phyloP scores from a whole-genome alignment of 2,797 vertebrate species.

The Cephalopachus bancanus region DNA sequence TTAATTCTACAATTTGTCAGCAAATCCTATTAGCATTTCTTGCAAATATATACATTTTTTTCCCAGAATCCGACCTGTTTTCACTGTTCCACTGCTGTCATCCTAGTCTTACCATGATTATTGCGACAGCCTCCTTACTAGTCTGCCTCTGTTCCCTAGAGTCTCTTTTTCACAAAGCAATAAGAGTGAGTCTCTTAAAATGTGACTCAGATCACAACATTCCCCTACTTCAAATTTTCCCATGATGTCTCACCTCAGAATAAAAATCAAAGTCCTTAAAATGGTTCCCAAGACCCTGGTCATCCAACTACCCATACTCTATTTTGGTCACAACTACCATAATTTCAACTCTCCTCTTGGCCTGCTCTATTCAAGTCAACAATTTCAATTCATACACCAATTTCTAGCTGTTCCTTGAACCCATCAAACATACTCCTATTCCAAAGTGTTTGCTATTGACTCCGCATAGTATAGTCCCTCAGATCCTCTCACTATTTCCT shows the following conservation, averaged over 20 bases:
- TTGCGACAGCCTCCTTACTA: background rate
- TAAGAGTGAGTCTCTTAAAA: constrained; percentile 3
- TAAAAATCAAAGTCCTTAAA: background rate
- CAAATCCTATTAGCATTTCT: constrained; percentile 51
- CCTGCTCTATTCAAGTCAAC: background rate
- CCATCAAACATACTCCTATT: background rate
- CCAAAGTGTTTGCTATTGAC: background rate
- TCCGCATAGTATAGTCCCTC: background rate
- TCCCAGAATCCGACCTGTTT: background rate
- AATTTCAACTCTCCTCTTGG: background rate
- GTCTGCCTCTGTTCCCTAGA: background rate
- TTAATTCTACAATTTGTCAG: constrained; percentile 1
- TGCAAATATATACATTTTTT: background rate
- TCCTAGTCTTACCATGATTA: background rate
- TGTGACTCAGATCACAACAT: background rate
- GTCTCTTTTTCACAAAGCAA: constrained; percentile 6
- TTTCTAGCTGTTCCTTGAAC: background rate
- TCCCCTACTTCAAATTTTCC: constrained; percentile 11
- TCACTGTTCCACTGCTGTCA: background rate
- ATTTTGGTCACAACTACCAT: background rate
- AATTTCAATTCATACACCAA: background rate
- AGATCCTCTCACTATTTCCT: background rate
- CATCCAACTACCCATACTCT: background rate
- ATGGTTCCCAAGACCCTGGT: background rate
- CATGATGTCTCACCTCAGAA: background rate